Evolutionary conservation across 2,113 vertebrate species (phyloP).

Genomic region (Trogon melanurus): DNA sequence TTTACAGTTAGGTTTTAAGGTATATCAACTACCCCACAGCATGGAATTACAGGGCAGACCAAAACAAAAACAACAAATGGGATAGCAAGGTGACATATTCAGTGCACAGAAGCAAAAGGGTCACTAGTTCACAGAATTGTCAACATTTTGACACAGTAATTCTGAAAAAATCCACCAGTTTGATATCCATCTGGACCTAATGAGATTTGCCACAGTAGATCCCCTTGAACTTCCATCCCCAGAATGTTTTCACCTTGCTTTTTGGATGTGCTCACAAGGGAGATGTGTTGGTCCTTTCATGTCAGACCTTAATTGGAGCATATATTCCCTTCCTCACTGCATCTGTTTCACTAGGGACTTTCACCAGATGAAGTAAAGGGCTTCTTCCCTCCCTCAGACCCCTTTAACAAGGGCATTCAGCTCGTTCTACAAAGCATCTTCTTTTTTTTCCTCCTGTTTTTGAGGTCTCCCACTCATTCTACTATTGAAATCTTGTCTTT

Average conservation of each 20-base stretch:
- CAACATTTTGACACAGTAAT: constrained; percentile 56
- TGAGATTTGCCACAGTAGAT: constrained; percentile 23
- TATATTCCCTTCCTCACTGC: constrained; percentile 38
- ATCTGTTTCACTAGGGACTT: constrained; percentile 58
- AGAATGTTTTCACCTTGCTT: constrained; percentile 58
- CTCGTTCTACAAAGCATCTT: constrained; percentile 40
- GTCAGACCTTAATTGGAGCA: constrained; percentile 58
- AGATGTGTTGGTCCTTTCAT: constrained; percentile 41
- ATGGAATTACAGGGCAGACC: not conserved
- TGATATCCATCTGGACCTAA: constrained; percentile 60
- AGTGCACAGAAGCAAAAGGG: not conserved
- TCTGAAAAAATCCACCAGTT: constrained; percentile 42
- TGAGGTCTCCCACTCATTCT: constrained; percentile 31
- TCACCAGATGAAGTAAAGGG: constrained; percentile 11
- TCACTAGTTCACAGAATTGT: constrained; percentile 7
- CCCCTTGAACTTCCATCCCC: constrained; percentile 35
- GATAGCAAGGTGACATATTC: not conserved
- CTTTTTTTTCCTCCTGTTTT: not conserved
- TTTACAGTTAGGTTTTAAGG: not conserved
- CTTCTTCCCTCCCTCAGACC: constrained; percentile 27
- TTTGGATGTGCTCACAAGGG: constrained; percentile 56
- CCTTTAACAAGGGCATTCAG: constrained; percentile 37
- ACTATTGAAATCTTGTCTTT: constrained; percentile 48
- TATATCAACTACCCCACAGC: not conserved
- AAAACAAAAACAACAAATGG: not conserved